Evolutionary conservation across 2,113 vertebrate species (phyloP), one percentile per base, ranked within the genome.

Genomic region (Oryzias javanicus): DNA sequence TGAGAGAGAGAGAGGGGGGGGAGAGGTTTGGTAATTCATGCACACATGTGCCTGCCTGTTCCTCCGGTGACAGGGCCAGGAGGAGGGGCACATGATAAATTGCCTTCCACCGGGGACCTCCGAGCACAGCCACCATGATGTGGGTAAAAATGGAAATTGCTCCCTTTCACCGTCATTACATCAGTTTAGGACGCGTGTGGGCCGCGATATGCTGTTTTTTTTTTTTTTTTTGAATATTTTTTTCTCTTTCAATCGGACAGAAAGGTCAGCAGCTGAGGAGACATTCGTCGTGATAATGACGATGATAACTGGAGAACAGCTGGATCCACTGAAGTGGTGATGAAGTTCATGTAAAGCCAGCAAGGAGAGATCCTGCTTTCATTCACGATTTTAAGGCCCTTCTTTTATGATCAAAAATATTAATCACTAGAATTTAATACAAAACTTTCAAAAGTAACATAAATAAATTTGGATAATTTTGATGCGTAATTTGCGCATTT

Each of bases 41-140:
- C 90, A 86, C 90, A 92, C 90, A 91, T 92, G 89, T 90, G 89
- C 87, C 89, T 89, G 89, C 85, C 81, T 90, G 86, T 90, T 88
- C 86, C 86, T 88, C 80, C 78, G 73, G 83, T 91, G 91, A 91
- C 91, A 92, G 87, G 86, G 75, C 86, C 84, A 68, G 86, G 85
- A 80, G 89, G 89, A 86, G 90, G 90, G 90, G 90, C 81, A 84
- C 89, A 89, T 92, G 91, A 92, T 92, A 87, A 92, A 92, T 92
- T 89, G 89, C 90, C 84, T 89, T 90, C 90, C 89, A 89, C 87
- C 73, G 78, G 90, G 89, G 89, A 91, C 89, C 89, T 89, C 86
- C 84, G 74, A 83, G 84, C 86, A 86, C 82, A 87, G 86, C 86
- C 88, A 90, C 86, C 88, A 86, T 89, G 88, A 91, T 90, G 90